These are phyloP conservation scores for Zaprionus gabonicus DNA, from an alignment of 1,140 invertebrate genomes.

Conservation along the genomic window DNA sequence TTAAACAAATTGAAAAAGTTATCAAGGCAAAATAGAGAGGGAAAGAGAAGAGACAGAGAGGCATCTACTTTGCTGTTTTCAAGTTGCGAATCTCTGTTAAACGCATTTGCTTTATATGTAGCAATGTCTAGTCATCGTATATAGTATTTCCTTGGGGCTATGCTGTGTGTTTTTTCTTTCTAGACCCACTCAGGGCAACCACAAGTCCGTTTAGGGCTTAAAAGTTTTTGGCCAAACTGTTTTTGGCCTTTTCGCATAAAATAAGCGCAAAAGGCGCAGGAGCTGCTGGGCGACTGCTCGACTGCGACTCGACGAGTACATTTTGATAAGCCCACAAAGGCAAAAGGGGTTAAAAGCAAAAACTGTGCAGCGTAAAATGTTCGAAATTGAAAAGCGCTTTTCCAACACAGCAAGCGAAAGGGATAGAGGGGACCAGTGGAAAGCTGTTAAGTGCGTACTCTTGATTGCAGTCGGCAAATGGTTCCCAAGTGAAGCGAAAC, in stretches of 20 bases:
- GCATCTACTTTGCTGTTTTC: not conserved
- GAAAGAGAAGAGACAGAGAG: not conserved
- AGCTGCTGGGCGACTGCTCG: conserved; percentile 21
- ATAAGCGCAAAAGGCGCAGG: conserved; percentile 45
- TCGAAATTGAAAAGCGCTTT: conserved; percentile 67
- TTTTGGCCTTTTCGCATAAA: conserved; percentile 64
- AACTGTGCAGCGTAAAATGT: conserved; percentile 61
- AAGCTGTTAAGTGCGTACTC: conserved; percentile 69
- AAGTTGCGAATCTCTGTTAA: conserved; percentile 13
- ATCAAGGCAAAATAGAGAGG: not conserved
- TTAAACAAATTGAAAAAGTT: conserved; percentile 54
- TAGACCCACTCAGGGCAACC: conserved; percentile 36
- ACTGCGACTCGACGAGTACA: conserved; percentile 47
- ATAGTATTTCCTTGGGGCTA: not conserved
- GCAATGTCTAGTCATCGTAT: not conserved
- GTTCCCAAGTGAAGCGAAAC: conserved; percentile 70
- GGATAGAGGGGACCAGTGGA: conserved; percentile 1
- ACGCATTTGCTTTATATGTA: not conserved
- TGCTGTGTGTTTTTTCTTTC: not conserved
- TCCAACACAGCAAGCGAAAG: not conserved
- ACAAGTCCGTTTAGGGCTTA: conserved; percentile 45
- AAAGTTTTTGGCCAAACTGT: conserved; percentile 46
- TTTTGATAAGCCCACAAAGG: conserved; percentile 67
- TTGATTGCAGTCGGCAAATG: conserved; percentile 71
- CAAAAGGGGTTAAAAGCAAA: conserved; percentile 58